A percentile compares a stretch with the other conserved stretches of the same genome.
Conservation (phyloP, 2,888 invertebrate species). For the Rhagium mordax region DNA sequence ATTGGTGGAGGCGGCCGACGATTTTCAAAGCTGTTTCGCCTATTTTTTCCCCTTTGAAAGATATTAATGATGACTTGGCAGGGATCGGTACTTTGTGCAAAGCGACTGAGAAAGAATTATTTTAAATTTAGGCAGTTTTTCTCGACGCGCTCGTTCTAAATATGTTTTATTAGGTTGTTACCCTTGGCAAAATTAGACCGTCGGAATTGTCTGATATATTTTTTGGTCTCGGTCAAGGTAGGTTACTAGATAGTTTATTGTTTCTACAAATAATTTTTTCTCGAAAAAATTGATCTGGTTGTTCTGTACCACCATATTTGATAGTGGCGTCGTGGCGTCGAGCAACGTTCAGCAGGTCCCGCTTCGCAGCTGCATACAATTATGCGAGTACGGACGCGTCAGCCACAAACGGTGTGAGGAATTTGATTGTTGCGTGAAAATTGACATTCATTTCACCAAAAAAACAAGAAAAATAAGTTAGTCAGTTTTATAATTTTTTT, state of each 20-base stretch:
- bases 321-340: too few species aligned
- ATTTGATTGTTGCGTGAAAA: too few species aligned
- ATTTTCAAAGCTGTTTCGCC: not conserved
- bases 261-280: too few species aligned
- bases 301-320: too few species aligned
- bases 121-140: not conserved
- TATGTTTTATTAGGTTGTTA: slow-evolving; percentile 19
- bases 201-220: not conserved
- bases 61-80: not conserved
- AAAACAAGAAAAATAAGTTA: too few species aligned
- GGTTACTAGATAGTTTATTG: not conserved
- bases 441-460: too few species aligned
- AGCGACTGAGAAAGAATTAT: not conserved
- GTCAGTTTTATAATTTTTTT: too few species aligned
- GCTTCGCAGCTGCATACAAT: too few species aligned
- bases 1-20: not conserved
- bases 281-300: too few species aligned
- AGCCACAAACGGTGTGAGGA: too few species aligned
- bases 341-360: too few species aligned
- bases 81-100: not conserved
- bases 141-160: not conserved
- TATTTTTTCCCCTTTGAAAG: not conserved
- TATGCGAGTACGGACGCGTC: too few species aligned
- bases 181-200: not conserved
- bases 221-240: slow-evolving; percentile 13